Conservation (phyloP, 2,797 vertebrate genomes). For the Helostoma temminkii region DNA sequence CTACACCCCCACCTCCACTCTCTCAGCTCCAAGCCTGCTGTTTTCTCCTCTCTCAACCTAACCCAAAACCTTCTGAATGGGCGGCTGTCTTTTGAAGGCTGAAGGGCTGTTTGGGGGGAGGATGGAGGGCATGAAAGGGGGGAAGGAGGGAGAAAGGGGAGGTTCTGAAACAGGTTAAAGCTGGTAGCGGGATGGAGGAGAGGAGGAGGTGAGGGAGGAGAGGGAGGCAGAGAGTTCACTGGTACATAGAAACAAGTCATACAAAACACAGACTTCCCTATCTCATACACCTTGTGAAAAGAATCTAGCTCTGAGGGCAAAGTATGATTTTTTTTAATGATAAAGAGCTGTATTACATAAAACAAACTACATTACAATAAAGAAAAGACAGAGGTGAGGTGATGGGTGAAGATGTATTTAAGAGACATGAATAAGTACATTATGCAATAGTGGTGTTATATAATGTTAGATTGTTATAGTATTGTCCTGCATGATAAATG, state of each 20-base stretch:
- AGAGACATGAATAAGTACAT: slow-evolving; percentile 4
- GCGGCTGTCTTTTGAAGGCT: slow-evolving; percentile 75
- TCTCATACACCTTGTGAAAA: slow-evolving; percentile 24
- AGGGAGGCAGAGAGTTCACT: slow-evolving; percentile 1
- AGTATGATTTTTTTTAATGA: slow-evolving; percentile 20
- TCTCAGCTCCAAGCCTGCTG: slow-evolving; percentile 21
- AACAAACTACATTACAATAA: slow-evolving; percentile 50
- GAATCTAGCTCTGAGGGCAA: slow-evolving; percentile 12
- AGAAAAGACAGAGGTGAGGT: slow-evolving; percentile 3
- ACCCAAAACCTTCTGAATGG: slow-evolving; percentile 69
- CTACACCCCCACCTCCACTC: slow-evolving; percentile 7
- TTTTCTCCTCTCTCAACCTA: slow-evolving; percentile 34
- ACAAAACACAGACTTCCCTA: slow-evolving; percentile 16
- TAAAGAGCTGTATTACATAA: slow-evolving; percentile 26
- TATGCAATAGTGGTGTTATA: slow-evolving; percentile 1
- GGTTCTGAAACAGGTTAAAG: slow-evolving; percentile 52
- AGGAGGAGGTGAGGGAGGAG: slow-evolving; percentile 9
- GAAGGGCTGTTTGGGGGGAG: slow-evolving; percentile 61
- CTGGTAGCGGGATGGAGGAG: slow-evolving; percentile 32
- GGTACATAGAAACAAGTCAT: slow-evolving; percentile 29
- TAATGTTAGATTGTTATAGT: slow-evolving; percentile 15
- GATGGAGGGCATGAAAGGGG: background rate
- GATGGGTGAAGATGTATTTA: slow-evolving; percentile 1
- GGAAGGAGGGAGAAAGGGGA: background rate
- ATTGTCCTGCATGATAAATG: slow-evolving; percentile 35